phyloP scores from a whole-genome alignment of 2,797 vertebrate species.

The Bovichtus diacanthus region DNA sequence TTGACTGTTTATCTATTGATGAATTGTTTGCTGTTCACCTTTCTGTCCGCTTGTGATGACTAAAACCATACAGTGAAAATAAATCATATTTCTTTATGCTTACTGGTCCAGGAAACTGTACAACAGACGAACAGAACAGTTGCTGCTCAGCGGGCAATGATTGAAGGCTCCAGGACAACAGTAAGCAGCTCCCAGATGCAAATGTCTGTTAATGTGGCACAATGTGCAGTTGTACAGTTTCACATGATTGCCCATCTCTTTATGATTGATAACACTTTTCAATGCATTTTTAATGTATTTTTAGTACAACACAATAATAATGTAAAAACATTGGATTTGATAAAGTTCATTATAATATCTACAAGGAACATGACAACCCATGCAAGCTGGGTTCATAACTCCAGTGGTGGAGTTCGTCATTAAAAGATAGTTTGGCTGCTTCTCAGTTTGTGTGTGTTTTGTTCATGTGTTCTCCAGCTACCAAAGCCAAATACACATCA shows the following conservation, averaged over 20 bases:
- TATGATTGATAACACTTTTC: slow-evolving; percentile 17
- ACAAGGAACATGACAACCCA: neutral
- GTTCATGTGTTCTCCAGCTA: neutral
- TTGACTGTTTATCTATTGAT: neutral
- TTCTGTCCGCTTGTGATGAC: slow-evolving; percentile 12
- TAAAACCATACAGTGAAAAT: neutral
- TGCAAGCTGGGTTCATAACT: neutral
- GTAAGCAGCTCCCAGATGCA: slow-evolving; percentile 17
- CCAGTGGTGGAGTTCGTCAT: slow-evolving; percentile 1
- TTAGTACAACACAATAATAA: neutral
- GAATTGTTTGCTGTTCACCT: slow-evolving; percentile 11
- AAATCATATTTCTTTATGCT: slow-evolving; percentile 5
- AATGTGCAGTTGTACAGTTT: neutral
- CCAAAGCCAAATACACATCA: slow-evolving; percentile 26
- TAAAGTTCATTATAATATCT: neutral
- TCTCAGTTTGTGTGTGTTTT: slow-evolving; percentile 21
- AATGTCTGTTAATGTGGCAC: slow-evolving; percentile 13
- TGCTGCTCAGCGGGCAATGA: neutral
- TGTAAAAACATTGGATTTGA: neutral
- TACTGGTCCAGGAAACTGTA: neutral
- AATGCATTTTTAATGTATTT: slow-evolving; percentile 2
- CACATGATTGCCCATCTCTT: slow-evolving; percentile 18
- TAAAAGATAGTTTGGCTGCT: slow-evolving; percentile 18
- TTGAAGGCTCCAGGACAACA: slow-evolving; percentile 16
- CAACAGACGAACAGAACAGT: neutral